Evolutionary conservation across 2,797 vertebrate species (phyloP).

Genomic region (Acanthopagrus latus): DNA sequence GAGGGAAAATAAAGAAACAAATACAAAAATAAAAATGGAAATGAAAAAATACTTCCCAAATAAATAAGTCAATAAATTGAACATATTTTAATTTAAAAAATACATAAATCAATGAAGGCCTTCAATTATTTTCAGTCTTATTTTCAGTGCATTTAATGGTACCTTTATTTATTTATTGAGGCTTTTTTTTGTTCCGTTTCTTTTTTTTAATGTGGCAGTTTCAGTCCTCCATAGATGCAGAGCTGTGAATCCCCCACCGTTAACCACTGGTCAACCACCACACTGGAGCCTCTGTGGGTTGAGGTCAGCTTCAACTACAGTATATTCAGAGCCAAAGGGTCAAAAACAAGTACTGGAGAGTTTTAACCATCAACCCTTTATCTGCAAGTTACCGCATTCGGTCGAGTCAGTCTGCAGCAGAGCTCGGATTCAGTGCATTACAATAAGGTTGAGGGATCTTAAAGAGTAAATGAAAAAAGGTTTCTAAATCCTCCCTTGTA

Average conservation of each 20-base stretch:
- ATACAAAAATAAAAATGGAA: too few species aligned
- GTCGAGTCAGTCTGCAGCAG: not conserved
- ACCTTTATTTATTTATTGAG: too few species aligned
- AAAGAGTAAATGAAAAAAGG: constrained; percentile 9
- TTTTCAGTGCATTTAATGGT: too few species aligned
- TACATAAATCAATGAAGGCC: too few species aligned
- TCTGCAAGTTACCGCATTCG: constrained; percentile 1
- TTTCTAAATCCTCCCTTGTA: not conserved
- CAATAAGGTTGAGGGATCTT: constrained; percentile 15
- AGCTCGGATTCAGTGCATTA: constrained; percentile 19
- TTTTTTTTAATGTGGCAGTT: too few species aligned
- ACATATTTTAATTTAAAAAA: too few species aligned
- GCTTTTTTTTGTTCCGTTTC: too few species aligned
- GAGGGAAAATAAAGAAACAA: too few species aligned
- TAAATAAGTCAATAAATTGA: too few species aligned
- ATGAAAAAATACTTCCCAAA: too few species aligned
- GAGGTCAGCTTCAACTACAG: constrained; percentile 15
- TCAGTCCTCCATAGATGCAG: not conserved
- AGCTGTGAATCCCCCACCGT: constrained; percentile 10
- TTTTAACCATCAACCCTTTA: constrained; percentile 9
- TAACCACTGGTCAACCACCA: constrained; percentile 4
- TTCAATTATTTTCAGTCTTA: too few species aligned
- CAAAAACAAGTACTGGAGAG: constrained; percentile 9
- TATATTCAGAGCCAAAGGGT: constrained; percentile 1
- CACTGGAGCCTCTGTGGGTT: constrained; percentile 5